Base-by-base conservation (phyloP, 1,140 invertebrate species). In the Bombus superbus region DNA sequence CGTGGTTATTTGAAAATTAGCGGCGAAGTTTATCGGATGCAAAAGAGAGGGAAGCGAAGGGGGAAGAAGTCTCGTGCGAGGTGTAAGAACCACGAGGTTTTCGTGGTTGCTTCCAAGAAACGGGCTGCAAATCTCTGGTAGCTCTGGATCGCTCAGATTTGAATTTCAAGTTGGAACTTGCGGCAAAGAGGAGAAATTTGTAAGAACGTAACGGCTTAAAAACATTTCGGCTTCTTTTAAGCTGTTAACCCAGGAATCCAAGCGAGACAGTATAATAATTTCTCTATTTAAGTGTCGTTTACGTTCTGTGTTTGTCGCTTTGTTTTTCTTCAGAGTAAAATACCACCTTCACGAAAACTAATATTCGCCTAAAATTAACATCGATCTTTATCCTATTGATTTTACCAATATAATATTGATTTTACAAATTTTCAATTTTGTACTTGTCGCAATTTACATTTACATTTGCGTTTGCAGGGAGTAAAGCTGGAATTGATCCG, bases 1-100 rank as follows among this genome's bases (percentile, higher is more conserved):
- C 53, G 35, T 40, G 53, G 74, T 59, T 76, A 53, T 76, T 59
- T 59, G 74, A 76, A 76, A 76, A 76, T 76, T 76, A 76, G 35
- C 35, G 25, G 74, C 4, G 1, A 38, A 59, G 47, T 59, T 40
- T 53, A 25, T 59, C 35, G 47, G 74, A 40, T 38, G 25, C 71
- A 42, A 73, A 73, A n/a, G 71, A 22, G 59, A 62, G 0, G 28
- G 8, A 25, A 2, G 38, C 6, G 3, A 38, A 10, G 25, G 28
- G 28, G 13, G 68, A 5, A 28, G 25, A 18, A 72, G 40, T 8
- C 6, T 72, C 9, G 40, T 9, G 5, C 35, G 1, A n/a, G n/a
- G 71, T 73, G 9, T 44, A 9, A 28, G 13, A 73, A 73, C 6
- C 15, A 68, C 1, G 35, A 68, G 18, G 66, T 38, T 68, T n/a